phyloP scores from a whole-genome alignment of 37 sponge, comb jelly and placozoan genomes.

The Geodia barretti region DNA sequence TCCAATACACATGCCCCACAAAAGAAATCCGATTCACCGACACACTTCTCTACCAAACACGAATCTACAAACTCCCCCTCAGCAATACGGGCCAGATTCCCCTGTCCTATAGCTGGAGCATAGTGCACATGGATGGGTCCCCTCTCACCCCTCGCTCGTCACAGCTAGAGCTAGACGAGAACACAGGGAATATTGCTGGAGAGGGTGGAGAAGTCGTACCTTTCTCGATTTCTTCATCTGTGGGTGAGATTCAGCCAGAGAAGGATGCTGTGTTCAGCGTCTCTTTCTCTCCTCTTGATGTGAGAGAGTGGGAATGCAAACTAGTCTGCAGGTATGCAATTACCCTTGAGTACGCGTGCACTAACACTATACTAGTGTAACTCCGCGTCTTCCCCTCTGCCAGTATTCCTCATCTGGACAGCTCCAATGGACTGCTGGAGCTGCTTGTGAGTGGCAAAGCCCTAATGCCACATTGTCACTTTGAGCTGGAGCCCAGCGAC shows the following conservation, averaged over 20 bases:
- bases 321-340: constrained; percentile 77
- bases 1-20: constrained; percentile 72
- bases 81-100: constrained; percentile 57
- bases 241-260: constrained; percentile 75
- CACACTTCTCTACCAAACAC: constrained; percentile 93
- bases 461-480: constrained; percentile 98
- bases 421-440: constrained; percentile 56
- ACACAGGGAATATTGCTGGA: constrained; percentile 38
- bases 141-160: constrained; percentile 12
- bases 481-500: constrained; percentile 93
- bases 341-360: neutral
- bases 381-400: neutral
- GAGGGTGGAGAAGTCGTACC: constrained; percentile 61
- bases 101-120: constrained; percentile 56
- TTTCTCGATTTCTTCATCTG: constrained; percentile 73
- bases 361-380: too few relatives aligned
- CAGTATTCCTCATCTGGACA: constrained; percentile 78
- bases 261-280: constrained; percentile 67
- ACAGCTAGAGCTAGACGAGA: constrained; percentile 39
- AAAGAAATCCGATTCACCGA: constrained; percentile 81
- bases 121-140: constrained; percentile 33
- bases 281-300: constrained; percentile 84
- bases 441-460: constrained; percentile 67
- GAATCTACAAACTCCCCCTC: constrained; percentile 75
- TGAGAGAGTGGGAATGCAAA: constrained; percentile 34